Base-by-base conservation (phyloP, 2,797 vertebrate genomes). In the Pempheris klunzingeri region DNA sequence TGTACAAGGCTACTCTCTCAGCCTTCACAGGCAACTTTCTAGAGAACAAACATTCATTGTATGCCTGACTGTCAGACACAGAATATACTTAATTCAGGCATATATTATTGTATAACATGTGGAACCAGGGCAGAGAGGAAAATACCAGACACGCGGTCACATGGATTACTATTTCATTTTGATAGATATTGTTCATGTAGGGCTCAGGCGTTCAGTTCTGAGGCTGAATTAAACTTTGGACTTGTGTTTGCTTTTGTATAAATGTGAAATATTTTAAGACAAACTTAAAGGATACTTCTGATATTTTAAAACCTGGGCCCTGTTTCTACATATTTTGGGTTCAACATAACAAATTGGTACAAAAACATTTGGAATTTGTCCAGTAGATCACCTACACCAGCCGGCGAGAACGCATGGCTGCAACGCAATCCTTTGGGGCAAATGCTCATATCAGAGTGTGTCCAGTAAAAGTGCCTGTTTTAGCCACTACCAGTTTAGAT, bases 21-120 rank as follows among this genome's bases (percentile, higher is more conserved):
- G 26, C 11, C 18, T 36, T 61, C 28, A 2, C 9, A n/a, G 53
- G 13, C 17, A 20, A 17, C 12, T 41, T 32, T 41, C 18, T 8
- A 22, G 5, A 46, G 22, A 18, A 15, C 3, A n/a, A n/a, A n/a
- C n/a, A n/a, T n/a, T n/a, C n/a, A n/a, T n/a, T n/a, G n/a, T n/a
- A n/a, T 1, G 4, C 0, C 17, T 0, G 0, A 52, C 34, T 55
- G 6, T 50, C 11, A 62, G n/a, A n/a, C n/a, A n/a, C n/a, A n/a
- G 5, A 9, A 1, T 9, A 2, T 7, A 11, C 7, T 30, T 60
- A 13, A 43, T 61, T 41, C 36, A 52, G 18, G n/a, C 22, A 28
- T 26, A 7, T 36, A 24, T 34, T 49, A 30, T 49, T n/a, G 17
- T 47, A 36, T 24, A 9, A 30, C 18, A 41, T 11, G 14, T 43